Evolutionary conservation across 2,797 vertebrate species (phyloP), one percentile per base, ranked within the genome.

Genomic region (Cygnus olor): DNA sequence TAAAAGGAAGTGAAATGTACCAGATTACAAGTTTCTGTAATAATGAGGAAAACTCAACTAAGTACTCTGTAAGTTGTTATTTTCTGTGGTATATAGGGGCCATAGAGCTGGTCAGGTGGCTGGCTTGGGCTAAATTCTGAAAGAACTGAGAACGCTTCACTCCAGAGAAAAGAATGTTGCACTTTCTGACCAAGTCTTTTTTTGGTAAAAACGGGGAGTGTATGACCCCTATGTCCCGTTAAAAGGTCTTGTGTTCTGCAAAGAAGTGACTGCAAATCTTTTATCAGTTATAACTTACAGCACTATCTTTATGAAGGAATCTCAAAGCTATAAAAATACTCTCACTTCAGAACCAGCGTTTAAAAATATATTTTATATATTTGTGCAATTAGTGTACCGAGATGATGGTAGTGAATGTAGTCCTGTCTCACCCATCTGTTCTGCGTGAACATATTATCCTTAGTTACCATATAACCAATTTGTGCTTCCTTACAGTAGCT

Each of bases 261-360:
- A 73, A 70, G 95, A 97, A 98, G 97, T 94, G 97, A 97, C 97
- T 93, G 94, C 98, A 98, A 97, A 97, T 80, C 44, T 70, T 68
- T 90, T 94, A 84, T 98, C 97, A 98, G 96, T 98, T 97, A 94
- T 91, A 98, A 96, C 98, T 98, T 98, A 98, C 95, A 97, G 90
- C 88, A 91, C 96, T 95, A 56, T 91, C 87, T 93, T 94, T 95
- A 96, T 95, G 96, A 91, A 95, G 64, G 71, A 93, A 80, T 2
- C 22, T 45, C 92, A 87, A 92, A 96, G 70, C 94, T 97, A 36
- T 95, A 79, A 92, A 88, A 86, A 60, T 84, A 15, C 14, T 80
- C 57, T 72, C 28, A 30, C 44, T 88, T 90, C 47, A 44, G 40
- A 60, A 18, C 19, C 42, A 66, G 47, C 16, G 14, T 13, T 6